A percentile compares a stretch with the other conserved stretches of the same genome.
Evolutionary conservation across 2,888 invertebrate species (phyloP).

Genomic region (Xestobium rufovillosum): DNA sequence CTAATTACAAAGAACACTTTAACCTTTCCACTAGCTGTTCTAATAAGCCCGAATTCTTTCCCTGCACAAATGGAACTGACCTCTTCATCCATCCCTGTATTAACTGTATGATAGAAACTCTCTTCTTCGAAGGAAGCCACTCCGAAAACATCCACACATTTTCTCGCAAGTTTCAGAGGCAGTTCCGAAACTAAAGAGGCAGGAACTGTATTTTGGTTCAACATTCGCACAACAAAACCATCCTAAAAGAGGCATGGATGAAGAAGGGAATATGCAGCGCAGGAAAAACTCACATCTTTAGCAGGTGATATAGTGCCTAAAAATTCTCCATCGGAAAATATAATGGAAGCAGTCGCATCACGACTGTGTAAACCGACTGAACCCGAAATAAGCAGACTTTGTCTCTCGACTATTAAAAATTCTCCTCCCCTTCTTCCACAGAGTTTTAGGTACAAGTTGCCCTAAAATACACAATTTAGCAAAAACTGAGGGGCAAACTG

Average conservation of each 20-base stretch:
- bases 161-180: slow-evolving; percentile 68
- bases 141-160: slow-evolving; percentile 71
- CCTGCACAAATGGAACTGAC: slow-evolving; percentile 70
- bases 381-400: slow-evolving; percentile 46
- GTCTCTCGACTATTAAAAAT: slow-evolving; percentile 50
- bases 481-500: too few species aligned
- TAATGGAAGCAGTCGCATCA: slow-evolving; percentile 48
- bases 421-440: slow-evolving; percentile 47
- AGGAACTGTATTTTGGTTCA: slow-evolving; percentile 55
- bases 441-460: slow-evolving; percentile 71
- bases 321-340: slow-evolving; percentile 73
- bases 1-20: background rate
- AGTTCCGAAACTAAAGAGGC: slow-evolving; percentile 56
- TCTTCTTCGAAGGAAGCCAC: slow-evolving; percentile 66
- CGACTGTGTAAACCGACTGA: slow-evolving; percentile 41
- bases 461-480: too few species aligned
- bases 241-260: slow-evolving; percentile 48
- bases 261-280: background rate
- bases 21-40: slow-evolving; percentile 80
- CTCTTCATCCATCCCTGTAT: slow-evolving; percentile 61
- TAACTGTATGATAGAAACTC: slow-evolving; percentile 37
- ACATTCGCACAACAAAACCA: slow-evolving; percentile 69
- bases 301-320: slow-evolving; percentile 71
- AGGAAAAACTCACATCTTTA: slow-evolving; percentile 56
- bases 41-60: slow-evolving; percentile 83